Conservation (phyloP, 1,140 invertebrate species). For the Dolichoris vasculosae region DNA sequence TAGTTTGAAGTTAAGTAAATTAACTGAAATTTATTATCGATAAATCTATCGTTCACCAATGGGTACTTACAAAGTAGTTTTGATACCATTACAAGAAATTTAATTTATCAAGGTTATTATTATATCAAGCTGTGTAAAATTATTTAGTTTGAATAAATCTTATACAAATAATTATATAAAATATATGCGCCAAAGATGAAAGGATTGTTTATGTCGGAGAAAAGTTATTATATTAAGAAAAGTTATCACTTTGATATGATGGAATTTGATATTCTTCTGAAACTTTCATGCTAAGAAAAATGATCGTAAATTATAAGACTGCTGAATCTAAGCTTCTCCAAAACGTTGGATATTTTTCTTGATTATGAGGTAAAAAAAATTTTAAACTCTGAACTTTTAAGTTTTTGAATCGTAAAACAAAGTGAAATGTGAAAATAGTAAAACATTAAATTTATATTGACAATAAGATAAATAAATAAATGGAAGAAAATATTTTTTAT, state of each 20-base stretch:
- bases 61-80: background rate
- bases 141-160: background rate
- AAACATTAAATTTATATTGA: background rate
- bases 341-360: background rate
- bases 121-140: background rate
- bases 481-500: too few relatives aligned
- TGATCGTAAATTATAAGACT: background rate
- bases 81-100: background rate
- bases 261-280: background rate
- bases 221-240: background rate
- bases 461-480: too few relatives aligned
- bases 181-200: background rate
- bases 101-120: background rate
- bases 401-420: background rate
- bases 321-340: background rate
- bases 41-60: background rate
- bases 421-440: background rate
- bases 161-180: background rate
- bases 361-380: background rate
- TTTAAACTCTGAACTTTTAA: background rate
- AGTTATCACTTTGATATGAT: background rate
- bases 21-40: background rate
- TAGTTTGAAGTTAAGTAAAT: background rate
- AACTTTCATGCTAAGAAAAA: background rate
- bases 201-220: background rate